phyloP scores from a whole-genome alignment of 2,888 invertebrate genomes.

The Apomyelois bistriatella region DNA sequence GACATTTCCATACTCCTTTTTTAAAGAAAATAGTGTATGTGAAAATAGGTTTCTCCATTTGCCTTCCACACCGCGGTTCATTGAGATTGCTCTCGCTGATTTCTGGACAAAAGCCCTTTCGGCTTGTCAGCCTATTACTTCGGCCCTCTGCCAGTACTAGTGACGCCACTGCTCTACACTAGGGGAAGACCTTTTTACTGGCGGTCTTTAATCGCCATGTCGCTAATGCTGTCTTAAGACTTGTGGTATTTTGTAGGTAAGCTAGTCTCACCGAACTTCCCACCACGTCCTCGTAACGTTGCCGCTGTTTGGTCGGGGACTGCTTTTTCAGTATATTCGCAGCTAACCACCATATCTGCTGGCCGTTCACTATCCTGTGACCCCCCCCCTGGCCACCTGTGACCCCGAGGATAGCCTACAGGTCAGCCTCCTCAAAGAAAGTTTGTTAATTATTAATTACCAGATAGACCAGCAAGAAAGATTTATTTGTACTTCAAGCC shows the following conservation, averaged over 20 bases:
- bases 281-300: conserved; percentile 2
- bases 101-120: neutral
- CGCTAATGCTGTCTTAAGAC: conserved; percentile 9
- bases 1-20: neutral
- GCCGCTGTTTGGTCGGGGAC: conserved; percentile 18
- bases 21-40: too few relatives aligned
- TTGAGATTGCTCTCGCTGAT: neutral
- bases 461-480: too few relatives aligned
- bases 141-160: neutral
- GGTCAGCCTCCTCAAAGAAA: conserved; percentile 3
- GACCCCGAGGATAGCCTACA: conserved; percentile 14
- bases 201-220: conserved; percentile 16
- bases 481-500: too few relatives aligned
- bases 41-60: too few relatives aligned
- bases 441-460: too few relatives aligned
- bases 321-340: conserved; percentile 19
- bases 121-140: neutral
- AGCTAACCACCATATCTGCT: conserved; percentile 18
- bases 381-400: conserved; percentile 5
- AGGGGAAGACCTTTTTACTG: conserved; percentile 12
- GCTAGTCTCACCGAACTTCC: conserved; percentile 10
- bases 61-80: neutral
- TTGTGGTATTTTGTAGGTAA: conserved; percentile 13
- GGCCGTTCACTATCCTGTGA: conserved; percentile 15
- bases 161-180: neutral